Percentiles rank a stretch among this genome's conserved stretches.
phyloP scores from a whole-genome alignment of 2,797 vertebrate species.

The Alca torda region DNA sequence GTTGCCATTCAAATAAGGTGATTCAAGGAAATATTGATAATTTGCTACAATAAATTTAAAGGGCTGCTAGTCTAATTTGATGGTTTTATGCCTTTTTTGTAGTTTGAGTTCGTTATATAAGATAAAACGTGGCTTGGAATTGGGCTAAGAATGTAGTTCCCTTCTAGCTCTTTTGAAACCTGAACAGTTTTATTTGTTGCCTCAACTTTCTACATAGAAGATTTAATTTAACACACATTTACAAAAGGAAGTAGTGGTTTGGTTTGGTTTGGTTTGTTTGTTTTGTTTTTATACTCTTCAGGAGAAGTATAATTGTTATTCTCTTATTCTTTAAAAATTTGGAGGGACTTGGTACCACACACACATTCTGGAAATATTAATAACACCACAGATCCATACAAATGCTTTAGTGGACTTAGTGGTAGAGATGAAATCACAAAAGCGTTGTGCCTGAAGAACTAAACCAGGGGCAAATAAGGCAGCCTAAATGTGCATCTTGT shows the following conservation, averaged over 20 bases:
- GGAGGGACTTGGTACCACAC: background rate
- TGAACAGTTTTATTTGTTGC: background rate
- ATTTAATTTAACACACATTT: background rate
- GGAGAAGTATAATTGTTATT: background rate
- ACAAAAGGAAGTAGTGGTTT: background rate
- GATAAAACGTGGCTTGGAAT: background rate
- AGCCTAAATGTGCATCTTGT: background rate
- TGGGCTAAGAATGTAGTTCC: background rate
- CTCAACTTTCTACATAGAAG: background rate
- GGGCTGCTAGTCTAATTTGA: background rate
- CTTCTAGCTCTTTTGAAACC: background rate
- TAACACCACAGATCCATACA: background rate
- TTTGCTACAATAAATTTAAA: background rate
- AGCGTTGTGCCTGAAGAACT: background rate
- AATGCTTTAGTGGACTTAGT: background rate
- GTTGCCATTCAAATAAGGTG: background rate
- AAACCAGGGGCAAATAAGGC: background rate
- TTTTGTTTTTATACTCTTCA: background rate
- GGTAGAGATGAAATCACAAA: background rate
- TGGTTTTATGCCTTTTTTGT: background rate
- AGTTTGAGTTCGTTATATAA: background rate
- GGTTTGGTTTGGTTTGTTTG: background rate
- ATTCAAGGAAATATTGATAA: background rate
- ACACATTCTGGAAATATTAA: background rate
- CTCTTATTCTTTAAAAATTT: background rate